Base-by-base conservation (phyloP, 37 sponge, comb jelly and placozoan species). In the Oopsacas minuta region DNA sequence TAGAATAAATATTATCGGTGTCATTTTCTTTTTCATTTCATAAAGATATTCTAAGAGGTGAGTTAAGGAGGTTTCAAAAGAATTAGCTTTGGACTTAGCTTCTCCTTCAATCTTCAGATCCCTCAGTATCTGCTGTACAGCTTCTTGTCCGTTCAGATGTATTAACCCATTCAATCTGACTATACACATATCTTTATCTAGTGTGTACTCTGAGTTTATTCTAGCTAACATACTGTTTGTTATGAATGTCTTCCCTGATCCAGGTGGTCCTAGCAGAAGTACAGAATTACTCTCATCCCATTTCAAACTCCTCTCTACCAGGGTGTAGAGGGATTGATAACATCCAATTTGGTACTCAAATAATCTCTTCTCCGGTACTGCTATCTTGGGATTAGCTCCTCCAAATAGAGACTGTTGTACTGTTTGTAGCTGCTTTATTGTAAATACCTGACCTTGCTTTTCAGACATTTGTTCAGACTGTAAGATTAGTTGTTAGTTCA, bases 1-100 rank as follows among this genome's bases (percentile, higher is more conserved):
- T 46, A 97, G 49, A 1, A 97, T 37, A 38, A 97, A 91, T 0
- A 97, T 37, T 0, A 97, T 87, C 51, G 94, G 88, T 84, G 90
- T 87, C 0, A 84, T 88, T 35, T 34, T 38, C 0, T 53, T 83
- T 61, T 82, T 85, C 12, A 95, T 95, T 90, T 37, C 20, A 35
- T 61, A 61, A 12, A 61, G 75, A 34, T 25, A 61, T 12, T 61
- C 75, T n/a, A 61, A n/a, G 20, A 61, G 75, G 32, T 32, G 75
- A 61, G 17, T n/a, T 61, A 61, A 61, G 1, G 75, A 61, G 75
- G 32, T 61, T 34, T 61, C 75, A 12, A 61, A 61, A 61, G 75
- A 61, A 61, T 25, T 25, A 5, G 30, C 75, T 34, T 61, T 61
- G 22, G 75, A 12, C 7, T n/a, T 61, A 3, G 30, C 75, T 25